Percentiles rank a stretch among this genome's conserved stretches.
Evolutionary conservation across 2,797 vertebrate genomes (phyloP).

Genomic region (Catostomus latipinnis): DNA sequence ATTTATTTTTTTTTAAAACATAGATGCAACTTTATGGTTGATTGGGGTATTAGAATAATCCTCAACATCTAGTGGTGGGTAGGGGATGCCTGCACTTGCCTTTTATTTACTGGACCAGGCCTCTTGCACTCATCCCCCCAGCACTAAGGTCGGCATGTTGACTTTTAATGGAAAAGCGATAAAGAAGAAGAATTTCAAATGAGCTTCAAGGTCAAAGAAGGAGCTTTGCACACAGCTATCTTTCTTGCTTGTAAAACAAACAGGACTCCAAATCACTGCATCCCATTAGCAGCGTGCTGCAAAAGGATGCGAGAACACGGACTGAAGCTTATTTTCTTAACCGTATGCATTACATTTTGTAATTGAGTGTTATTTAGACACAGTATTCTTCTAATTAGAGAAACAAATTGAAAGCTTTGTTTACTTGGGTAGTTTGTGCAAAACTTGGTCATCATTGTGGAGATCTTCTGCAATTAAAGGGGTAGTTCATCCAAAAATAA

Average conservation of each 20-base stretch:
- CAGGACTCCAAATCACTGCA: constrained; percentile 56
- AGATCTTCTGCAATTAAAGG: not conserved
- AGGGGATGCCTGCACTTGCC: constrained; percentile 67
- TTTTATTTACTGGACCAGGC: constrained; percentile 69
- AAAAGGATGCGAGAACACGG: constrained; percentile 36
- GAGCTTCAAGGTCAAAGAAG: constrained; percentile 73
- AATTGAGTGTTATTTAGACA: constrained; percentile 30
- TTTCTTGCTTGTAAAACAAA: constrained; percentile 56
- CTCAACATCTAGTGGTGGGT: constrained; percentile 77
- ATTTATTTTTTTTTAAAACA: constrained; percentile 69
- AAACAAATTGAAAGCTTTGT: not conserved
- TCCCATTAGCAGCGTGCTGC: constrained; percentile 33
- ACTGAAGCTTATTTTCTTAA: constrained; percentile 50
- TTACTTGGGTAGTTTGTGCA: not conserved
- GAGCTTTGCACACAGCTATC: constrained; percentile 56
- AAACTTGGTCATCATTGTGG: not conserved
- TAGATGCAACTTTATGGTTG: constrained; percentile 82
- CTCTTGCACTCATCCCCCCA: constrained; percentile 66
- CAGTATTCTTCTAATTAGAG: constrained; percentile 26
- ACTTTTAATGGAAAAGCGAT: constrained; percentile 75
- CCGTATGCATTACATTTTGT: constrained; percentile 19
- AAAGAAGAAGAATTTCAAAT: constrained; percentile 69
- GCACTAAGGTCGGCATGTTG: constrained; percentile 63
- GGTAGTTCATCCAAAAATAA: too few species aligned
- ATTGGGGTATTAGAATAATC: constrained; percentile 82